Evolutionary conservation across 2,888 invertebrate genomes (phyloP), one percentile per base, ranked within the genome.

Genomic region (Augiades crinisus): DNA sequence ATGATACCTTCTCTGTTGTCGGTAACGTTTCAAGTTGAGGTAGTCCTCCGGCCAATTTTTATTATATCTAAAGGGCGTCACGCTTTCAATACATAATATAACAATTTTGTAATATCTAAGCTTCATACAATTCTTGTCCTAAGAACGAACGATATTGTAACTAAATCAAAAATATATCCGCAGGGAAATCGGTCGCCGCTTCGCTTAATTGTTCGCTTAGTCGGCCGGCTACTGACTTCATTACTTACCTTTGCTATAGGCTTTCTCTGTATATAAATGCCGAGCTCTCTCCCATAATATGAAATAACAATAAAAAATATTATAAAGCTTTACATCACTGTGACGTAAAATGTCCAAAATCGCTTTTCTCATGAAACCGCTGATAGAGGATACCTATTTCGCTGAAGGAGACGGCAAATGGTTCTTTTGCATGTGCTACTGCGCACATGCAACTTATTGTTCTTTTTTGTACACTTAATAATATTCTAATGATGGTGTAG

Each of bases 151-250:
- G 55, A 55, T 58, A 10, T 57, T 56, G 46, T 31, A 47, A 56
- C 49, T 58, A 31, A 33, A 50, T 54, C 55, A 49, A 40, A 54
- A 56, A 53, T 45, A 52, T 50, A 50, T 59, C 61, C 61, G 52
- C 31, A 44, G 61, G 61, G 59, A 59, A 52, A 57, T 57, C 46
- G 50, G 24, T 37, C 36, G 21, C 46, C 38, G 37, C 49, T 37
- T 37, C 17, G 16, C 36, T 44, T 58, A 56, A 58, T 58, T 57
- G 56, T 53, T 46, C 52, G 58, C 33, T 34, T 37, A 37, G 37
- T 37, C 37, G 37, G n/a, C 13, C 37, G 37, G 16, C 19, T 8
- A 24, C 19, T 47, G n/a, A 47, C 36, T 47, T 37, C 36, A 37
- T 47, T 47, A 47, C 37, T 47, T 37, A 47, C 37, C 37, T 30